A percentile compares a stretch with the other conserved stretches of the same genome.
These are phyloP conservation scores for Standfussiana lucernea DNA, from an alignment of 2,888 invertebrate species.

Conservation along the genomic window DNA sequence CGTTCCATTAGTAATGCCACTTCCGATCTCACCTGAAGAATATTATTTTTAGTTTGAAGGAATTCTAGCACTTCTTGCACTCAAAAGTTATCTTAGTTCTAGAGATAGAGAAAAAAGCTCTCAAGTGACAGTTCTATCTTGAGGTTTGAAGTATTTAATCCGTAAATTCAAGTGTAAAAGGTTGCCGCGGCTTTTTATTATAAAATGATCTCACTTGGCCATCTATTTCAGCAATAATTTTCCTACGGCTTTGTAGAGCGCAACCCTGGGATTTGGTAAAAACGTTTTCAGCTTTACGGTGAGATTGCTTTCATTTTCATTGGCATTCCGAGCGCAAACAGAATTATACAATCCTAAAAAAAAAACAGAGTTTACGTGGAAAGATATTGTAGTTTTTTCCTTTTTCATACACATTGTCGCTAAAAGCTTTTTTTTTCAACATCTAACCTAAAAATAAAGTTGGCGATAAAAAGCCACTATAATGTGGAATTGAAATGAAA, in stretches of 20 bases:
- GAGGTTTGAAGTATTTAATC: conserved; percentile 33
- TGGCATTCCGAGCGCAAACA: conserved; percentile 33
- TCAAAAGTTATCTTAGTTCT: background rate
- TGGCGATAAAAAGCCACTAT: conserved; percentile 16
- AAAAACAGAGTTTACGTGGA: conserved; percentile 23
- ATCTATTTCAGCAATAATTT: conserved; percentile 50
- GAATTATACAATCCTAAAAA: conserved; percentile 47
- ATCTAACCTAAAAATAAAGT: conserved; percentile 17
- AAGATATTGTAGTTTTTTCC: conserved; percentile 24
- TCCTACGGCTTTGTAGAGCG: conserved; percentile 44
- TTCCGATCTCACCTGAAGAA: background rate
- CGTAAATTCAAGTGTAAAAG: conserved; percentile 35
- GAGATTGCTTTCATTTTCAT: conserved; percentile 57
- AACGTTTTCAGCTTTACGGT: conserved; percentile 56
- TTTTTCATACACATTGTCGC: conserved; percentile 19
- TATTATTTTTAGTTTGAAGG: conserved; percentile 6
- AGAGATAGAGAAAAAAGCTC: background rate
- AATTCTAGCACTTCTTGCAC: background rate
- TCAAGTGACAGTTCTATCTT: background rate
- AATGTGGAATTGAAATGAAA: conserved; percentile 4
- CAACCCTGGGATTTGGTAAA: conserved; percentile 49
- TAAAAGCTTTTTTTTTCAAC: conserved; percentile 22
- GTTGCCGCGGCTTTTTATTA: conserved; percentile 32
- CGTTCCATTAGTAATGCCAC: background rate
- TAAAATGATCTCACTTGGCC: conserved; percentile 50